A percentile compares a stretch with the other conserved stretches of the same genome.
Evolutionary conservation across 1,140 invertebrate species (phyloP).

Genomic region (Hycleus cichorii): DNA sequence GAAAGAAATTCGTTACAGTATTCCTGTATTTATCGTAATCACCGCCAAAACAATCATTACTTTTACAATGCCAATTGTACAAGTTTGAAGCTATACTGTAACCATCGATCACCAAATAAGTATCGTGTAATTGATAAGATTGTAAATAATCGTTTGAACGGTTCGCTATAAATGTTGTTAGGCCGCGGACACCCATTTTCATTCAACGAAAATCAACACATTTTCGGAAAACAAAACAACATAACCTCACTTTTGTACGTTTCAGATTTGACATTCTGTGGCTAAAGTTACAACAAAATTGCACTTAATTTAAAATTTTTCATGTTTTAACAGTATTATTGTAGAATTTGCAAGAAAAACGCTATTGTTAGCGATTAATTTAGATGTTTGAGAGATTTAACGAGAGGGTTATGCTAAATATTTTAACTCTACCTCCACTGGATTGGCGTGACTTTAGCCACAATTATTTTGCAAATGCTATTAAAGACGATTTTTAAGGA

Average conservation of each 20-base stretch:
- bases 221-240: background rate
- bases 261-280: too few species aligned
- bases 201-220: background rate
- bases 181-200: conserved; percentile 72
- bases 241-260: background rate
- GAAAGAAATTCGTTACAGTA: conserved; percentile 61
- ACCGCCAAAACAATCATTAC: conserved; percentile 71
- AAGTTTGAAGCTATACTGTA: conserved; percentile 68
- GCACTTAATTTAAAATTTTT: too few species aligned
- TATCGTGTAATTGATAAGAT: conserved; percentile 58
- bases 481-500: too few species aligned
- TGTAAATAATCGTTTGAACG: conserved; percentile 58
- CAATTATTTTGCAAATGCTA: too few species aligned
- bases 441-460: too few species aligned
- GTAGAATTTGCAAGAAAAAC: too few species aligned
- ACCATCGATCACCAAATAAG: conserved; percentile 73
- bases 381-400: too few species aligned
- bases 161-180: conserved; percentile 69
- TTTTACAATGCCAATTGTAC: conserved; percentile 54
- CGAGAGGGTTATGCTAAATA: too few species aligned
- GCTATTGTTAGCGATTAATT: too few species aligned
- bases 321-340: too few species aligned
- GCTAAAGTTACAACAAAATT: too few species aligned
- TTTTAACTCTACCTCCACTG: too few species aligned
- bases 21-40: conserved; percentile 73